Base-by-base conservation (phyloP, 2,113 vertebrate species). In the Astur gentilis region DNA sequence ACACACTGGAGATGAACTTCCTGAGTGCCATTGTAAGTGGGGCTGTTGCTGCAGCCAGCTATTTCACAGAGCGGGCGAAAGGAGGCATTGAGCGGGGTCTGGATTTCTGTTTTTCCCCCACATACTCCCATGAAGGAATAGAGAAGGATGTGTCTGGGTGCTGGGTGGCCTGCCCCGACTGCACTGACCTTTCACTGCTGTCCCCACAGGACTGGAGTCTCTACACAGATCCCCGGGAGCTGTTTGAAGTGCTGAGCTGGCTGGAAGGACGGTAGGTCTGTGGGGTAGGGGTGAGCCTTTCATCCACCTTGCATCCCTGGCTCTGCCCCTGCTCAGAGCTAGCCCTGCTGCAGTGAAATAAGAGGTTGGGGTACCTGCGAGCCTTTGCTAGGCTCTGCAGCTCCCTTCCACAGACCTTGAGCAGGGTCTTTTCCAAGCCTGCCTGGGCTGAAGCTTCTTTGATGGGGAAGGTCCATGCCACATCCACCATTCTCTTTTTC, bases 1-100 rank as follows among this genome's bases (percentile, higher is more conserved):
- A 99, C 95, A 98, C 97, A 15, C 97, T 99, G 98, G 99, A 99
- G 97, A 99, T 99, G 98, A 98, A 99, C 95, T 99, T 99, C 97
- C 98, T 99, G 95, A 98, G 98, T 0, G 99, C 99, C 84, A 99
- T 99, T 94, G 99, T 99, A 96, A 99, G 99, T 88, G 42, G 21
- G 40, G 38, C 44, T 79, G 21, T 78, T 16, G 2, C 64, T 40
- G 17, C 1, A 1, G 21, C 38, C 34, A 32, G 0, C 26, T 80
- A 3, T 40, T 77, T 70, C 54, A 34, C 13, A 25, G 72, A 29
- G 27, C 1, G 1, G 50, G 27, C 62, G 2, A 88, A 71, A 69
- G 62, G 66, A 49, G 15, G 13, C 1, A 0, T 42, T 60, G 34
- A 65, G 40, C 36, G 58, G 52, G 83, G 19, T 50, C 47, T 54